Evolutionary conservation across 1,140 invertebrate species (phyloP), one percentile per base, ranked within the genome.

Genomic region (Platyscapa corneri): DNA sequence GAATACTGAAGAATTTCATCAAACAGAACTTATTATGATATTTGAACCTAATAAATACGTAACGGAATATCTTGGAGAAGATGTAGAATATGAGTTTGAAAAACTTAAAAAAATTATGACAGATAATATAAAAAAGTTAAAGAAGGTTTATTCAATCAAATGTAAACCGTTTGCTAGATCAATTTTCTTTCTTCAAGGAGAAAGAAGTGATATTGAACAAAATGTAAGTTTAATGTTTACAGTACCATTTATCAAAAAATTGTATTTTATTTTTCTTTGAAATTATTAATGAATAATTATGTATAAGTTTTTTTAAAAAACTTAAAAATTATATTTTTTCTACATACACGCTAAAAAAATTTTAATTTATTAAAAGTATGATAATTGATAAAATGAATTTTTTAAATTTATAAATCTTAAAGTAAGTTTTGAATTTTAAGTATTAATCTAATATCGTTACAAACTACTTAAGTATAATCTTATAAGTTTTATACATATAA

Each of bases 21-120:
- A 86, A 86, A 37, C 67, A 46, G 32, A 72, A 83, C 32, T 85
- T 30, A 49, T 37, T 14, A 76, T 79, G 75, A 16, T 46, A 42
- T 78, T 86, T 23, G 49, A 60, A 32, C 42, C 74, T n/a, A 70
- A 75, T 65, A 64, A 49, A 37, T 7, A 74, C 65, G 53, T 86
- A n/a, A 70, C 46, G 3, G 85, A 86, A 30, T 83, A 74, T 65
- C 67, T 86, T 46, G 81, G 65, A 56, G 85, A 83, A 86, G 81
- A 86, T 34, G 42, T 65, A 12, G 76, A 79, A 74, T 53, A 75
- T 49, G 37, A 83, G 30, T 86, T 86, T 83, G 85, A 86, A 86
- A 86, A 86, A 79, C 7, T 86, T 10, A 86, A 86, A 46, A 49
- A 70, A 30, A 39, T 82, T 39, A 37, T 85, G 1, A 49, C 56